phyloP scores from a whole-genome alignment of 2,888 invertebrate genomes.

The Calameuta idolon region DNA sequence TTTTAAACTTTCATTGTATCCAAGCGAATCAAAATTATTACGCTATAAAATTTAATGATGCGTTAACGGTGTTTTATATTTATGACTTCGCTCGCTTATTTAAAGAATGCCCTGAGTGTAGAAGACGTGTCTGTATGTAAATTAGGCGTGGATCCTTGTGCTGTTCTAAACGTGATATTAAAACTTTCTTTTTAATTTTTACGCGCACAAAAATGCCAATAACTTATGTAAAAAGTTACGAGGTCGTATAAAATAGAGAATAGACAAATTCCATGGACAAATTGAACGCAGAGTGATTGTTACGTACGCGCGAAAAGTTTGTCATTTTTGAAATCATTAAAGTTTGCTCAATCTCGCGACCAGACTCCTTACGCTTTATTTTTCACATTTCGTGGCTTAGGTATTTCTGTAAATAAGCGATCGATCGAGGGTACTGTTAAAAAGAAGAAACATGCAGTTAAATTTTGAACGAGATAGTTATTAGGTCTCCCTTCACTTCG shows the following conservation, averaged over 20 bases:
- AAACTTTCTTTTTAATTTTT: no score
- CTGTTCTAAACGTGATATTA: no score
- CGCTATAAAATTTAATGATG: neutral
- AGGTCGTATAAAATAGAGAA: neutral
- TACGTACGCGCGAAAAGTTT: no score
- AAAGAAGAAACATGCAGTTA: neutral
- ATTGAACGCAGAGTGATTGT: no score
- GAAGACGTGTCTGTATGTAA: no score
- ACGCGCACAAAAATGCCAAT: no score
- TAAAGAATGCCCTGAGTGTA: neutral
- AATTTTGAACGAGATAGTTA: neutral
- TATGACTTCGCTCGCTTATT: constrained; percentile 2
- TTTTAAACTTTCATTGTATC: no score
- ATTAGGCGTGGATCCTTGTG: no score
- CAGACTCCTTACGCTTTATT: neutral
- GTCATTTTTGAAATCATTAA: no score
- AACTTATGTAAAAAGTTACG: no score
- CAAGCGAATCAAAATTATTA: neutral
- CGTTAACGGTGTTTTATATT: no score
- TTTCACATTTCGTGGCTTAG: neutral
- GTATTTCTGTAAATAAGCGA: constrained; percentile 5
- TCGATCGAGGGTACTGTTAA: neutral
- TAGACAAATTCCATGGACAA: neutral
- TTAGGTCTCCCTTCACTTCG: neutral
- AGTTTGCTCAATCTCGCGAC: no score